Base-by-base conservation (phyloP, 1,140 invertebrate species). In the Sweltsa coloradensis region DNA sequence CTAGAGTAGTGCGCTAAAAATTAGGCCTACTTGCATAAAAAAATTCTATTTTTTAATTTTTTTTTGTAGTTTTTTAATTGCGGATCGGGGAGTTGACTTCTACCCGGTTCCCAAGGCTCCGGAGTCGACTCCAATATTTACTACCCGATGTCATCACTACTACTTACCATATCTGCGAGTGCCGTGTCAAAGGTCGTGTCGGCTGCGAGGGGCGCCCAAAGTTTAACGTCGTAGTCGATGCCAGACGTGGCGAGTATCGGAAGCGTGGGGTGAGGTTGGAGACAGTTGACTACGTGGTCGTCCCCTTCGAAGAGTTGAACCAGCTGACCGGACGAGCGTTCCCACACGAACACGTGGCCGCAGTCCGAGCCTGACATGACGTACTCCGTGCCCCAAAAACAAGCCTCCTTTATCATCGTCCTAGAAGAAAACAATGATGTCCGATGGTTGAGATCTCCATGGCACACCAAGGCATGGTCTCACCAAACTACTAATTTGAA, bases 371-470 rank as follows among this genome's bases (percentile, higher is more conserved):
- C 88, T 16, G 84, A 87, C 73, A 89, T 80, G 2, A 91, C 77
- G 64, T 76, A 86, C 54, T 83, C 67, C 53, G 85, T 71, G 34
- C 89, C 89, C 85, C 86, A 93, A 62, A 92, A 93, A 48, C 81
- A 84, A 1, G 86, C 83, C 64, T 91, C 85, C 67, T 92, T 92
- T 41, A 93, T 91, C 85, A 85, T 84, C 21, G 83, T 87, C 60
- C 79, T 86, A 56, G 25, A n/a, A n/a, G n/a, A n/a, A n/a, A n/a
- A n/a, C n/a, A n/a, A n/a, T n/a, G n/a, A n/a, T n/a, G n/a, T n/a
- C n/a, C n/a, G n/a, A n/a, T n/a, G n/a, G n/a, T n/a, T n/a, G n/a
- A n/a, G n/a, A n/a, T n/a, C n/a, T n/a, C n/a, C n/a, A n/a, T n/a
- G n/a, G n/a, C n/a, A n/a, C n/a, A n/a, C n/a, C n/a, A n/a, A n/a